Base-by-base conservation (phyloP, 1,140 invertebrate genomes). In the Sycophaga agraensis region DNA sequence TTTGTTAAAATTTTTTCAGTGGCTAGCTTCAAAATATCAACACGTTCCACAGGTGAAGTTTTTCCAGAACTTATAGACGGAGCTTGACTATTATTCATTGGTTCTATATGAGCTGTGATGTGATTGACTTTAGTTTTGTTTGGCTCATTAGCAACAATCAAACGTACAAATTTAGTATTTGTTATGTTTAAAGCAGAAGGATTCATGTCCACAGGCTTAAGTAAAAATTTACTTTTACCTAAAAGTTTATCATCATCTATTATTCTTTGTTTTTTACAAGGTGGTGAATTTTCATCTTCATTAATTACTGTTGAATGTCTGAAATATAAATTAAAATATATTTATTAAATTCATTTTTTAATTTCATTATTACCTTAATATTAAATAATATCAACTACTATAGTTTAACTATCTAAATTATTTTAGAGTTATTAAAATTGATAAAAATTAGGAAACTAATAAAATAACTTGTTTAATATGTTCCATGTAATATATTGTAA, bases 31-130 rank as follows among this genome's bases (percentile, higher is more conserved):
- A 58, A 35, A 39, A 58, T 51, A 16, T 63, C 61, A 6, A 22
- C 1, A 19, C 39, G 46, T 1, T 63, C 61, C 2, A 58, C 28
- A 2, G 61, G 61, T 3, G 61, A 57, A 28, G 26, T 63, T 17
- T 45, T 57, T 17, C 54, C 40, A 0, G 54, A 63, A 45, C 19
- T 58, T 6, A 63, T 39, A 8, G 50, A 57, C 28, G 43, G 51
- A 5, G 54, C 42, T 0, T 31, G 17, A 16, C 50, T 42, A 21
- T 50, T 57, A 39, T 63, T 63, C n/a, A 63, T 37, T 2, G 61
- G 61, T 42, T 63, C 39, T 17, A 63, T 63, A 22, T 63, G 61
- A 17, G 61, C 61, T 11, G 55, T 63, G 14, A 63, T 63, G 21
- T 58, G 61, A 55, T 63, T 53, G 12, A 62, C 59, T 50, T 28